A percentile compares a stretch with the other conserved stretches of the same genome.
Conservation (phyloP, 1,140 invertebrate species). For the Drosophila gunungcola region DNA sequence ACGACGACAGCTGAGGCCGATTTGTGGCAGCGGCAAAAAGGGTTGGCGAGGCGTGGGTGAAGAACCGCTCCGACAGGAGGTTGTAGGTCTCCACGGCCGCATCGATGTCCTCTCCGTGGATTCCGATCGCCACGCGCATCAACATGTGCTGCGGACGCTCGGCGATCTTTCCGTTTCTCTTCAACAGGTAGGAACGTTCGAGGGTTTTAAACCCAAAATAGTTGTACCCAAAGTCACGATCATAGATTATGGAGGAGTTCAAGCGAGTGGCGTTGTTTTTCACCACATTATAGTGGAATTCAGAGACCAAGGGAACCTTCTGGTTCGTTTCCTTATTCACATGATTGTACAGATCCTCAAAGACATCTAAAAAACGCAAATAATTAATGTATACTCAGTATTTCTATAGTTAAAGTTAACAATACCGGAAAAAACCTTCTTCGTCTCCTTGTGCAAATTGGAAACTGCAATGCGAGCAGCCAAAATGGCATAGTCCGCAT, state of each 20-base stretch:
- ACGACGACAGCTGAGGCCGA: constrained; percentile 97
- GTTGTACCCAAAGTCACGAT: constrained; percentile 98
- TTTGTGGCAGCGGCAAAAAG: constrained; percentile 97
- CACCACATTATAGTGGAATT: constrained; percentile 93
- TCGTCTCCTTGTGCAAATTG: constrained; percentile 99
- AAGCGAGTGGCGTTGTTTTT: constrained; percentile 94
- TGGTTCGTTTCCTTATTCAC: constrained; percentile 90
- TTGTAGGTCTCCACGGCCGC: constrained; percentile 98
- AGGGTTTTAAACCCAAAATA: constrained; percentile 99
- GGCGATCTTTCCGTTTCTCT: constrained; percentile 96
- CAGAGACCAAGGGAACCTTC: constrained; percentile 93
- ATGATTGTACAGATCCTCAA: constrained; percentile 93
- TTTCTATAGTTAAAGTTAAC: neutral
- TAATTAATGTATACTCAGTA: neutral
- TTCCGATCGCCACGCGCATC: constrained; percentile 98
- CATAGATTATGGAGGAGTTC: constrained; percentile 99
- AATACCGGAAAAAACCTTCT: constrained; percentile 94
- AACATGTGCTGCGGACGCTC: constrained; percentile 99
- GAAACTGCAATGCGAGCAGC: constrained; percentile 98
- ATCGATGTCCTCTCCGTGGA: constrained; percentile 97
- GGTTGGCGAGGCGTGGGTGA: constrained; percentile 99
- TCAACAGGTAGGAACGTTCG: constrained; percentile 97
- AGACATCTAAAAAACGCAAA: constrained; percentile 90
- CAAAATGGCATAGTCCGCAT: constrained; percentile 98
- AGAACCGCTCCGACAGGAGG: constrained; percentile 97